Evolutionary conservation across 2,888 invertebrate species (phyloP).

Genomic region (Troilus luridus): DNA sequence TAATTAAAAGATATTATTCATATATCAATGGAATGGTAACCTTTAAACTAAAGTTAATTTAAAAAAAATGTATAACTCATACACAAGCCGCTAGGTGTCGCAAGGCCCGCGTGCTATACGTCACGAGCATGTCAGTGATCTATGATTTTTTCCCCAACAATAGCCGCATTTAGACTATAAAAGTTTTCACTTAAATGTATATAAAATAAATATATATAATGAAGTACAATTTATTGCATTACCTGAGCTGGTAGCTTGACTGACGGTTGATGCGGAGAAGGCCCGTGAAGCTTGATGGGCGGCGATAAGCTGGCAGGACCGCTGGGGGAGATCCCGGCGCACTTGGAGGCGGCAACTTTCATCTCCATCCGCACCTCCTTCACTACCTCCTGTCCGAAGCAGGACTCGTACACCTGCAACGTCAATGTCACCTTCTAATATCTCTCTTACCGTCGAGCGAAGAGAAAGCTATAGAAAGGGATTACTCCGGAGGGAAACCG

Average conservation of each 20-base stretch:
- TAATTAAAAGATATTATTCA: too few relatives aligned
- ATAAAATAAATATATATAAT: neutral
- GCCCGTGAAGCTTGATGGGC: conserved; percentile 17
- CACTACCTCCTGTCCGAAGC: conserved; percentile 78
- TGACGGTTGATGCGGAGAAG: neutral
- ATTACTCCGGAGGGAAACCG: neutral
- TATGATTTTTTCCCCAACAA: too few relatives aligned
- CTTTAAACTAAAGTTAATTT: too few relatives aligned
- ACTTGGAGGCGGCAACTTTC: conserved; percentile 78
- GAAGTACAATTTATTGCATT: neutral
- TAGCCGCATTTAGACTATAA: too few relatives aligned
- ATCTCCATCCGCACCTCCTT: conserved; percentile 79
- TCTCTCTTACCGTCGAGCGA: neutral
- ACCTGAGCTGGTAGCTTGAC: conserved; percentile 35
- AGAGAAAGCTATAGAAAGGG: conserved; percentile 23
- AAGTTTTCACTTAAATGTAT: too few relatives aligned
- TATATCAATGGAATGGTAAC: too few relatives aligned
- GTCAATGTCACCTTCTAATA: conserved; percentile 36
- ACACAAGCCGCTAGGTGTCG: too few relatives aligned
- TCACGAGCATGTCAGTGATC: too few relatives aligned
- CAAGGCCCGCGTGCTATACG: too few relatives aligned
- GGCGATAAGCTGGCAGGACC: conserved; percentile 57
- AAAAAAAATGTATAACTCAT: too few relatives aligned
- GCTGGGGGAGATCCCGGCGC: conserved; percentile 68
- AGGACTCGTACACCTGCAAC: conserved; percentile 78